phyloP scores from a whole-genome alignment of 2,113 vertebrate genomes.

The Ophiodon elongatus region DNA sequence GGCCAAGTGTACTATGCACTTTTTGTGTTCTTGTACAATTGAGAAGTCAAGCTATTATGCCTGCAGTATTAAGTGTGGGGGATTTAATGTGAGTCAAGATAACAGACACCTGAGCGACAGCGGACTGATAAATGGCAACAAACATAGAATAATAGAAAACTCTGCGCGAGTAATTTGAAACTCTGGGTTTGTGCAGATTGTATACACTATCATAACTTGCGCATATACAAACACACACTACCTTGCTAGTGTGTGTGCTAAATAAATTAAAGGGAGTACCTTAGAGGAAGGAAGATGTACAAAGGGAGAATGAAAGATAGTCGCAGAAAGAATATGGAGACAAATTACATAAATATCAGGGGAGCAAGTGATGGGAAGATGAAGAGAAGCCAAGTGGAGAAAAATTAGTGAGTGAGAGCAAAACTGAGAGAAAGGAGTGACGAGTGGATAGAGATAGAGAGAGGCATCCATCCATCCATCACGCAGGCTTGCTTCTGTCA shows the following conservation, averaged over 20 bases:
- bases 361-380: conserved; percentile 42
- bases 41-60: conserved; percentile 11
- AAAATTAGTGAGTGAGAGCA: conserved; percentile 48
- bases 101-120: conserved; percentile 7
- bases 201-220: conserved; percentile 1
- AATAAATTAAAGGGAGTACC: conserved; percentile 5
- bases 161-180: conserved; percentile 34
- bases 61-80: conserved; percentile 10
- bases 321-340: conserved; percentile 13
- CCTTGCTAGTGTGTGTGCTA: background rate
- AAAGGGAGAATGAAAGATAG: conserved; percentile 4
- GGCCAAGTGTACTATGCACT: background rate
- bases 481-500: conserved; percentile 65
- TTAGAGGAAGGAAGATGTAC: background rate
- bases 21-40: conserved; percentile 27
- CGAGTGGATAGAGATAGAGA: conserved; percentile 57
- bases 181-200: conserved; percentile 8
- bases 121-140: conserved; percentile 32
- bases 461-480: conserved; percentile 69
- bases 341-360: conserved; percentile 39
- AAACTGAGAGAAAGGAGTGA: conserved; percentile 57
- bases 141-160: conserved; percentile 36
- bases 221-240: background rate
- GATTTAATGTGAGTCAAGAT: conserved; percentile 26
- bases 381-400: conserved; percentile 53